phyloP scores from a whole-genome alignment of 2,888 invertebrate genomes.

The Rotaria sp. region DNA sequence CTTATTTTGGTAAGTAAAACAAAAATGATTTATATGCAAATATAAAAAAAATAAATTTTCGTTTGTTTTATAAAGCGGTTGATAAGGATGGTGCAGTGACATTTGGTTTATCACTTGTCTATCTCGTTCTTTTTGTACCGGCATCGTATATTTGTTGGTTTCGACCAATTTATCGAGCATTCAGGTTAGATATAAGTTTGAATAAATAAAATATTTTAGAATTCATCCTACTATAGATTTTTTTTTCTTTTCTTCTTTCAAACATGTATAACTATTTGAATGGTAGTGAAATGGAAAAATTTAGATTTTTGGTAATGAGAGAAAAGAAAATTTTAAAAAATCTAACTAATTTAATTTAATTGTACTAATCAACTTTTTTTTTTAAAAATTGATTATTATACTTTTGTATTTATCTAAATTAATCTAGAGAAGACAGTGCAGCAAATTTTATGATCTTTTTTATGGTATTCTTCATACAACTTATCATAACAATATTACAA shows the following conservation, averaged over 20 bases:
- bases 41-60: neutral
- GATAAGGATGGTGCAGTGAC: constrained; percentile 56
- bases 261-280: too few relatives aligned
- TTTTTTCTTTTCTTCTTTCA: too few relatives aligned
- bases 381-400: too few relatives aligned
- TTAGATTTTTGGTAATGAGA: neutral
- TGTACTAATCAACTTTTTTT: too few relatives aligned
- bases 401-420: neutral
- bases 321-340: neutral
- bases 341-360: too few relatives aligned
- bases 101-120: constrained; percentile 80
- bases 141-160: constrained; percentile 98
- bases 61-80: neutral
- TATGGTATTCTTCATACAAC: constrained; percentile 37
- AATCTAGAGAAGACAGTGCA: constrained; percentile 40
- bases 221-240: too few relatives aligned
- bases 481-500: constrained; percentile 34
- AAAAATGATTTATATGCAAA: neutral
- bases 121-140: constrained; percentile 80
- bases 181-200: constrained; percentile 61
- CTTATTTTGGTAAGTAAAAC: constrained; percentile 61
- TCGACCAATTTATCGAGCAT: constrained; percentile 95
- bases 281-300: too few relatives aligned
- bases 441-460: constrained; percentile 44
- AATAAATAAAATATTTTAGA: too few relatives aligned